A percentile compares a stretch with the other conserved stretches of the same genome.
These are phyloP conservation scores for Hemichromis elongatus DNA, from an alignment of 2,113 vertebrate species.

Conservation along the genomic window DNA sequence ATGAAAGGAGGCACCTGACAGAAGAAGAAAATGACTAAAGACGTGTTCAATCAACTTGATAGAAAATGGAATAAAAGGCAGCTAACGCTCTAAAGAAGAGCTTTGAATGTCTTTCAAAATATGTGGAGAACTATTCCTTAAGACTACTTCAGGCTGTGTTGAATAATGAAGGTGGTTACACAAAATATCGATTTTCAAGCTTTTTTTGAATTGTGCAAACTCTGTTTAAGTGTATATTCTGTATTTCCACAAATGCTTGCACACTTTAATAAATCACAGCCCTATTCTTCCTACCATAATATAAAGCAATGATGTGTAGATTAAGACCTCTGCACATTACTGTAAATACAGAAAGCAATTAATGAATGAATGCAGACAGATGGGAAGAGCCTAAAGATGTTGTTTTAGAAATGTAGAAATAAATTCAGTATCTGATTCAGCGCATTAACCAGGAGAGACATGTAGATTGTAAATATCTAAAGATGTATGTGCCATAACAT, in stretches of 20 bases:
- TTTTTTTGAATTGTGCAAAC: background rate
- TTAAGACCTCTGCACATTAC: background rate
- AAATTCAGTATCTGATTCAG: background rate
- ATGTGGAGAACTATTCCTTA: background rate
- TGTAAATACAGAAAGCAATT: background rate
- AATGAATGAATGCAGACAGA: background rate
- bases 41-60: background rate
- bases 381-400: background rate
- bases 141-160: background rate
- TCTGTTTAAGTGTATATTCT: background rate
- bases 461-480: background rate
- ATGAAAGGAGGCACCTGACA: background rate
- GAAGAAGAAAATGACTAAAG: background rate
- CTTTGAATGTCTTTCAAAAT: background rate
- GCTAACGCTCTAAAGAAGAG: background rate
- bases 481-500: background rate
- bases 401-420: background rate
- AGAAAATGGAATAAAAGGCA: fast-evolving
- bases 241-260: background rate
- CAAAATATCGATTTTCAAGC: background rate
- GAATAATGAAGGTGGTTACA: background rate
- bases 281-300: background rate
- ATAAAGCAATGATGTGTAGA: background rate
- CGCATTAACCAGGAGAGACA: background rate
- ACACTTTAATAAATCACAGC: background rate